These are phyloP conservation scores for Acropora tenuis DNA, from an alignment of 64 coral and sea anemone species.

Conservation along the genomic window DNA sequence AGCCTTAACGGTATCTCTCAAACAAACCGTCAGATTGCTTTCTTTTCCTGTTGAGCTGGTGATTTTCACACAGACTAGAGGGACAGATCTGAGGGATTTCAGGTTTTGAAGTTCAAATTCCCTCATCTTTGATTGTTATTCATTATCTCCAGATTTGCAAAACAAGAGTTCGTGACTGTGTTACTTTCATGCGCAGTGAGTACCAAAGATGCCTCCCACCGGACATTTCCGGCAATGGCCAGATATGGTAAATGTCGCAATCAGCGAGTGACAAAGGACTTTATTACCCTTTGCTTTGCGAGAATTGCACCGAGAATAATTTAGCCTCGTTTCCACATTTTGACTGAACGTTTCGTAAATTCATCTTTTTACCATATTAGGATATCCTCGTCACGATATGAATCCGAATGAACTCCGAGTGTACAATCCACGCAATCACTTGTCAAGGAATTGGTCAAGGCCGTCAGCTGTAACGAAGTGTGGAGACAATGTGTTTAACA, in stretches of 20 bases:
- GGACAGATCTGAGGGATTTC: conserved; percentile 82
- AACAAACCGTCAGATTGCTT: conserved; percentile 67
- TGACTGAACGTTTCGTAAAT: neutral
- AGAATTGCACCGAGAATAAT: neutral
- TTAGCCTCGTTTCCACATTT: neutral
- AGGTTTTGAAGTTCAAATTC: conserved; percentile 94
- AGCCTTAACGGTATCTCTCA: conserved; percentile 60
- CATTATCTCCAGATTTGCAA: conserved; percentile 28
- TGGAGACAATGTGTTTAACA: neutral
- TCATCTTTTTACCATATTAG: neutral
- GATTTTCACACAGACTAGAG: conserved; percentile 71
- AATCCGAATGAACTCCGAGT: neutral
- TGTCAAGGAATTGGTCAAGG: neutral
- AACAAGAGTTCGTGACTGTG: conserved; percentile 28
- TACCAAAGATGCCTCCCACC: conserved; percentile 26
- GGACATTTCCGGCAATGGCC: neutral
- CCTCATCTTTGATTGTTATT: conserved; percentile 72
- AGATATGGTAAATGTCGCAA: neutral
- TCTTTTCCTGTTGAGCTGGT: conserved; percentile 80
- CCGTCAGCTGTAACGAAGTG: conserved; percentile 21
- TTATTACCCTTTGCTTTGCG: neutral
- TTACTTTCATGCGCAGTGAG: conserved; percentile 42
- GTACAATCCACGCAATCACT: conserved; percentile 27
- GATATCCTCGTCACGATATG: neutral
- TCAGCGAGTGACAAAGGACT: neutral